phyloP scores from a whole-genome alignment of 2,113 vertebrate species.

The Microcebus ravelobensis region DNA sequence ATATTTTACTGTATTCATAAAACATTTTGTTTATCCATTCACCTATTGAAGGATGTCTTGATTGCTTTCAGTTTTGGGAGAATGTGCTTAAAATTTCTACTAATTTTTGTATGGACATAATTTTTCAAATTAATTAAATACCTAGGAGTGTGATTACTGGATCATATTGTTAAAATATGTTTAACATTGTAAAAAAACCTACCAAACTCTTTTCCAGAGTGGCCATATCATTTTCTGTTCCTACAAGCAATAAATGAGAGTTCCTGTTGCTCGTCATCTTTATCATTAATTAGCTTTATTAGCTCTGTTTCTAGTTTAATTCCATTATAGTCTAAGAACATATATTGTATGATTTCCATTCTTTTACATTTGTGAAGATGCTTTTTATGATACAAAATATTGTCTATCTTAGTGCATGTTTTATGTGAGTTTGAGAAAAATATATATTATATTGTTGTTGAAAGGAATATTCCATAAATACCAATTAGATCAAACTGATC shows the following conservation, averaged over 20 bases:
- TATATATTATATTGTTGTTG: neutral
- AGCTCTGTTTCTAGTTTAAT: neutral
- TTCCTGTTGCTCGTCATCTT: neutral
- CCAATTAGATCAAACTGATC: neutral
- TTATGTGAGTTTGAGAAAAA: neutral
- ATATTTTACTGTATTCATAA: neutral
- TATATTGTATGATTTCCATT: neutral
- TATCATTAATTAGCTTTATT: neutral
- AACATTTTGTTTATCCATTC: neutral
- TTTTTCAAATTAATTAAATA: neutral
- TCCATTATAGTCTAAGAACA: neutral
- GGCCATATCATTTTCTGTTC: neutral
- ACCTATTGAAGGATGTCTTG: neutral
- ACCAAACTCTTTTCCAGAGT: neutral
- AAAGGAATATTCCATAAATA: neutral
- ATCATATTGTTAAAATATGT: neutral
- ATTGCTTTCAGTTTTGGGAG: neutral
- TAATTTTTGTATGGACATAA: neutral
- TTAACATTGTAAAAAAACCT: neutral
- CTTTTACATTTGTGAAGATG: neutral
- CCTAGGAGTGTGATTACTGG: neutral
- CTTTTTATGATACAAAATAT: neutral
- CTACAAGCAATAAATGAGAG: neutral
- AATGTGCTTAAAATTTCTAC: neutral
- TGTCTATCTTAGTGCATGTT: neutral